Percentiles rank a stretch among this genome's conserved stretches.
Conservation (phyloP, 1,140 invertebrate species). For the Coelopa frigida region DNA sequence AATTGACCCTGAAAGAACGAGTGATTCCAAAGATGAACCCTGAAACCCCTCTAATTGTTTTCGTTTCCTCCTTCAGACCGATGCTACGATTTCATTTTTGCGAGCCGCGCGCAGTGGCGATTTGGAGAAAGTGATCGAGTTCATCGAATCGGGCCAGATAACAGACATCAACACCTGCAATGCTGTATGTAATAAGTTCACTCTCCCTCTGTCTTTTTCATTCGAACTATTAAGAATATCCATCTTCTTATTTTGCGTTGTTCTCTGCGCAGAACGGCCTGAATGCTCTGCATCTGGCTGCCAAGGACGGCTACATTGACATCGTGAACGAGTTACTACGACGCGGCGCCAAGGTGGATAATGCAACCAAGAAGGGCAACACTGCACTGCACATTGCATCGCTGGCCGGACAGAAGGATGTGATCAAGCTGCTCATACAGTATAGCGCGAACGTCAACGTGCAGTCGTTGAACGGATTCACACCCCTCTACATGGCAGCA, state of each 20-base stretch:
- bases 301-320: slow-evolving; percentile 94
- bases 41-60: not conserved
- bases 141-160: slow-evolving; percentile 79
- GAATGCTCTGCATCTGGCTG: slow-evolving; percentile 94
- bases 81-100: slow-evolving; percentile 78
- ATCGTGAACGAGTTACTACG: slow-evolving; percentile 88
- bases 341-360: slow-evolving; percentile 87
- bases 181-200: slow-evolving; percentile 63
- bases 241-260: slow-evolving; percentile 15
- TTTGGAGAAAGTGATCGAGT: slow-evolving; percentile 89
- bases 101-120: slow-evolving; percentile 94
- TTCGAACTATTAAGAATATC: no score
- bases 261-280: slow-evolving; percentile 75
- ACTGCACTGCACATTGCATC: slow-evolving; percentile 99
- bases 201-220: not conserved
- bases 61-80: slow-evolving; percentile 52
- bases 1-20: no score
- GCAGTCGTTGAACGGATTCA: slow-evolving; percentile 96
- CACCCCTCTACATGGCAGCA: slow-evolving; percentile 97
- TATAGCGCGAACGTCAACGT: slow-evolving; percentile 91
- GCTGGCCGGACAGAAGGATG: slow-evolving; percentile 90
- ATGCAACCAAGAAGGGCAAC: slow-evolving; percentile 98
- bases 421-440: slow-evolving; percentile 83
- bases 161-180: slow-evolving; percentile 96
- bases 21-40: no score